Evolutionary conservation across 2,113 vertebrate species (phyloP).

Genomic region (Felis catus): F.catus_Fca126_mat1.0 CM031418.1:115780501-115781000

Average conservation of each 20-base stretch:
- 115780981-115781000: neutral
- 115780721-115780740: neutral
- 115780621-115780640: neutral
- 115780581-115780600: neutral
- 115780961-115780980: conserved; percentile 17
- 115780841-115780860: neutral
- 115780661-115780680: neutral
- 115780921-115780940: neutral
- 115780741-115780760: neutral
- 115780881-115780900: neutral
- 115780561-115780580: neutral
- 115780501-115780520: neutral
- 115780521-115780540: neutral
- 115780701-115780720: neutral
- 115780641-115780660: neutral
- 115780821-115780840: neutral
- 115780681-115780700: neutral
- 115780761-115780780: neutral
- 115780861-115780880: neutral
- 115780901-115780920: neutral
- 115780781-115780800: conserved; percentile 15
- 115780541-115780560: conserved; percentile 39
- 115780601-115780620: neutral
- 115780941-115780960: neutral
- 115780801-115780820: neutral